Evolutionary conservation across 2,113 vertebrate genomes (phyloP), one percentile per base, ranked within the genome.

Genomic region (Larimichthys polyactis): DNA sequence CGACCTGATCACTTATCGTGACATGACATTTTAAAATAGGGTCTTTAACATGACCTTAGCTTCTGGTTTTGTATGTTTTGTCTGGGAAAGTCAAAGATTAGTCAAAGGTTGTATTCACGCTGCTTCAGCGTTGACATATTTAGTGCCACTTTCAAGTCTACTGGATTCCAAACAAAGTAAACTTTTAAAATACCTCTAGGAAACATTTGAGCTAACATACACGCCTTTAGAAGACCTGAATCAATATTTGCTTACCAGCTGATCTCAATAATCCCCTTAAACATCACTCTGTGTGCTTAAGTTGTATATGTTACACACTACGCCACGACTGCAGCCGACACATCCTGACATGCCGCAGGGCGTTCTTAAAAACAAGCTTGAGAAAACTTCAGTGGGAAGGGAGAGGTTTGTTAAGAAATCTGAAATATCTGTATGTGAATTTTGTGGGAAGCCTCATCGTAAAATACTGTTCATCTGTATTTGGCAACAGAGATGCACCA

Each of bases 381-480:
- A 71, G 40, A 68, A 79, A 71, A 60, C 16, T 17, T 44, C 1
- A 67, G 54, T n/a, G 60, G 60, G 46, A 67, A 51, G 57, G 71
- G n/a, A 20, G 65, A 78, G 63, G 67, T 81, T 76, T 57, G 32
- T 51, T 46, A 46, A 74, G 65, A 87, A 59, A 88, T 83, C 52
- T 83, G 11, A 83, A 89, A 75, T 79, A 78, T 87, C 55, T 63
- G 11, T 0, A 32, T 74, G 74, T 81, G 77, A 86, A 76, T 74
- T 73, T 57, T 82, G 83, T 85, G 85, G 81, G 54, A 79, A 85
- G 65, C 85, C 87, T 82, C 74, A 51, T 85, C 44, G 17, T 88
- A 68, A 90, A 88, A 40, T 62, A 44, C 27, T 24, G 1, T 58
- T 36, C 59, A 44, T 86, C 66, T 60, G 36, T 66, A 86, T 83